Evolutionary conservation across 2,797 vertebrate genomes (phyloP).

Genomic region (Hippocampus kuda): DNA sequence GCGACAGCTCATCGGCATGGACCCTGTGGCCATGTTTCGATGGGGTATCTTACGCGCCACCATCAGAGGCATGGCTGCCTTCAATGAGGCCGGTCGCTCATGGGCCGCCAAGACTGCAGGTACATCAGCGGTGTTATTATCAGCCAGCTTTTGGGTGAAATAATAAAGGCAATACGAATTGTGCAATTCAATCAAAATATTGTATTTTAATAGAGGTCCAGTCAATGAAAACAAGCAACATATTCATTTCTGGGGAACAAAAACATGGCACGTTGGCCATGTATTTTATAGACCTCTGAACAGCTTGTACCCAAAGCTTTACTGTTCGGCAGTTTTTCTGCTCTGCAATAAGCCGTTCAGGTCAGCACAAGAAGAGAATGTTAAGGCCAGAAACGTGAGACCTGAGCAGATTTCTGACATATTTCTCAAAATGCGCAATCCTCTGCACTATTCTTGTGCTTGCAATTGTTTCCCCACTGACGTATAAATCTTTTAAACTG

Average conservation of each 20-base stretch:
- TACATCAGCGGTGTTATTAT: conserved; percentile 30
- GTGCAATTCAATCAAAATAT: not conserved
- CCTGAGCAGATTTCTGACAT: conserved; percentile 26
- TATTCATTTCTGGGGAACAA: not conserved
- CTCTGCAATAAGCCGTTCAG: conserved; percentile 28
- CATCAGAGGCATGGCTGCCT: conserved; percentile 79
- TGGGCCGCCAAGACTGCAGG: conserved; percentile 75
- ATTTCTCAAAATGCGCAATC: conserved; percentile 24
- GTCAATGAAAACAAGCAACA: not conserved
- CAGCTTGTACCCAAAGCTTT: conserved; percentile 9
- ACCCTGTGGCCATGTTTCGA: conserved; percentile 93
- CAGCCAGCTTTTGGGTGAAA: not conserved
- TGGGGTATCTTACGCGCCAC: conserved; percentile 90
- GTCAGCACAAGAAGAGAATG: conserved; percentile 19
- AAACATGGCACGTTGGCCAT: not conserved
- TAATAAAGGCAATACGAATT: not conserved
- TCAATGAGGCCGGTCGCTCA: conserved; percentile 80
- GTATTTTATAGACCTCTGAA: conserved; percentile 3
- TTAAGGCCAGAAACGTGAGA: conserved; percentile 21
- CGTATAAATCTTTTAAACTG: conserved; percentile 27
- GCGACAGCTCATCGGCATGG: conserved; percentile 92
- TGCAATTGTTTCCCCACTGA: conserved; percentile 26
- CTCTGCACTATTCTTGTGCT: conserved; percentile 27
- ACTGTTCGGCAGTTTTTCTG: conserved; percentile 17
- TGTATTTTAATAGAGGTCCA: not conserved